These are phyloP conservation scores for Phasia obesa DNA, from an alignment of 2,888 invertebrate genomes.

Conservation along the genomic window DNA sequence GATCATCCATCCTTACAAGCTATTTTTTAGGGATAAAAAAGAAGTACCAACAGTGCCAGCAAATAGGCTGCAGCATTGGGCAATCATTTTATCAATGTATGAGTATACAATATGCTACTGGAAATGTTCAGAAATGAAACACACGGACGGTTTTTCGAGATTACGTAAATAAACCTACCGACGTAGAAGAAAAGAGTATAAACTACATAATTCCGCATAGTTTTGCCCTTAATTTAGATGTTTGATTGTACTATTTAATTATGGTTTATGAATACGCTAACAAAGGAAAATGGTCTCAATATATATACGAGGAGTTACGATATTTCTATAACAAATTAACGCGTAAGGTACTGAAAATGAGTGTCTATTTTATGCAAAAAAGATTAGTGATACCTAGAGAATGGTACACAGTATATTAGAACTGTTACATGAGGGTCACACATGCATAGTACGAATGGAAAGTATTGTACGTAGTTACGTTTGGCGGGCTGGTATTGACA, in stretches of 20 bases:
- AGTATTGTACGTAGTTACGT: conserved; percentile 46
- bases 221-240: conserved; percentile 15
- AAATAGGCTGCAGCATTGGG: not conserved
- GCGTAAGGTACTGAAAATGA: conserved; percentile 45
- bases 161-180: conserved; percentile 34
- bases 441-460: conserved; percentile 58
- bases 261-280: not conserved
- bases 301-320: not conserved
- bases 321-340: conserved; percentile 26
- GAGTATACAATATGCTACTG: conserved; percentile 2
- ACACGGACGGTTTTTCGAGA: conserved; percentile 49
- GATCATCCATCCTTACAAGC: conserved; percentile 25
- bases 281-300: conserved; percentile 6
- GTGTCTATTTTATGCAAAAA: conserved; percentile 59
- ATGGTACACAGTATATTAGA: conserved; percentile 57
- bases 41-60: conserved; percentile 17
- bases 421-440: conserved; percentile 73
- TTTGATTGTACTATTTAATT: conserved; percentile 3
- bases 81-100: not conserved
- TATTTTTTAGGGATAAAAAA: conserved; percentile 22
- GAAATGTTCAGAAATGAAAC: conserved; percentile 28
- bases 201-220: conserved; percentile 7
- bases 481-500: not conserved
- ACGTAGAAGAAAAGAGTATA: conserved; percentile 24
- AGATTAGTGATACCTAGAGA: conserved; percentile 12